Conservation (phyloP, 92 coral and sea anemone species). For the Pocillopora grandis region DNA sequence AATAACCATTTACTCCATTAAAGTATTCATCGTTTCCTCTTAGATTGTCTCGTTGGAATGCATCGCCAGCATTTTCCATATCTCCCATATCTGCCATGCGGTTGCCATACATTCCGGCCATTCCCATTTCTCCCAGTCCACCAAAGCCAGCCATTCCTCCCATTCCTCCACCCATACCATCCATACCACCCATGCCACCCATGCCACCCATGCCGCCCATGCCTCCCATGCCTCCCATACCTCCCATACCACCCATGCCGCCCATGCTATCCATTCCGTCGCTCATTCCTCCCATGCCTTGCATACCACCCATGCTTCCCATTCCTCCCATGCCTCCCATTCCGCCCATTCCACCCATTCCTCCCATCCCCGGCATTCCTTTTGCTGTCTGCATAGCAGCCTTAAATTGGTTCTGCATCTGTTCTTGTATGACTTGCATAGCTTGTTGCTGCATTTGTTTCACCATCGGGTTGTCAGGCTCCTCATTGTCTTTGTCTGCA, state of each 20-base stretch:
- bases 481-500: conserved; percentile 42
- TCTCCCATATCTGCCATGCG: conserved; percentile 64
- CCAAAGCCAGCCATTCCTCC: conserved; percentile 58
- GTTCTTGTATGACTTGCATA: conserved; percentile 64
- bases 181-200: conserved; percentile 50
- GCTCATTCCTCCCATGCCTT: conserved; percentile 28
- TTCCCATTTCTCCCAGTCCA: conserved; percentile 61
- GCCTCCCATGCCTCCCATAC: conserved; percentile 51
- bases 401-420: conserved; percentile 58
- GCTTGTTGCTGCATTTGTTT: conserved; percentile 79
- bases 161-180: conserved; percentile 45
- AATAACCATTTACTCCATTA: conserved; percentile 13
- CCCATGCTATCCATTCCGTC: conserved; percentile 42
- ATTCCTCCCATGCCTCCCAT: conserved; percentile 37
- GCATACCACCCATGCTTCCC: conserved; percentile 51
- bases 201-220: conserved; percentile 60
- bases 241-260: conserved; percentile 46
- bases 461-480: conserved; percentile 62
- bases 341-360: conserved; percentile 20
- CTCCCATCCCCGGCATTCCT: conserved; percentile 55
- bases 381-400: conserved; percentile 45
- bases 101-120: conserved; percentile 62
- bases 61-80: conserved; percentile 31
- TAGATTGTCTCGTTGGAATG: conserved; percentile 33
- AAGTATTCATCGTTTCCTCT: conserved; percentile 8